These are phyloP conservation scores for Himalopsyche japonica DNA, from an alignment of 2,888 invertebrate genomes.

Conservation along the genomic window DNA sequence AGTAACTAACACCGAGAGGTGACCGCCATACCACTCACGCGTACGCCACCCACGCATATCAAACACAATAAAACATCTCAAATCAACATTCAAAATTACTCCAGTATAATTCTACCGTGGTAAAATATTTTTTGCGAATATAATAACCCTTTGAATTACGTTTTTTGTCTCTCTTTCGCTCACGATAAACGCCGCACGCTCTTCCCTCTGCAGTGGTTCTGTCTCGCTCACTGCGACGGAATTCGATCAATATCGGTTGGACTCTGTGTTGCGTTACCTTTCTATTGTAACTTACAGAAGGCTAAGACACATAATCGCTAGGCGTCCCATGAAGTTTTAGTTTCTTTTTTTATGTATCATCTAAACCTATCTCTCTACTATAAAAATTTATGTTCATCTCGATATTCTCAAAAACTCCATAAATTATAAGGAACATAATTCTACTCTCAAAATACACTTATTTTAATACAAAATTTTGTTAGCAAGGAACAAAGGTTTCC, in stretches of 20 bases:
- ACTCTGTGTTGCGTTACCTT: constrained; percentile 31
- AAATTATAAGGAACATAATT: background rate
- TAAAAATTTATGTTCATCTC: background rate
- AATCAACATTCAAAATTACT: background rate
- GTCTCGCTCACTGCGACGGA: constrained; percentile 27
- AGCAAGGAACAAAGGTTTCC: no score
- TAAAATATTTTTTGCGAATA: background rate
- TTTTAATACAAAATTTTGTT: background rate
- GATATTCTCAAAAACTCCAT: background rate
- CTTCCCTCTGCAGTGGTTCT: background rate
- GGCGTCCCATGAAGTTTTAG: background rate
- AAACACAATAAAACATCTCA: background rate
- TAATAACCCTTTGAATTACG: background rate
- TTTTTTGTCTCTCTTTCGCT: background rate
- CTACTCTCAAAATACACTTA: background rate
- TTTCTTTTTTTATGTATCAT: background rate
- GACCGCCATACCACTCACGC: background rate
- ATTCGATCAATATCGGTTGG: constrained; percentile 35
- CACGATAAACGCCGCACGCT: background rate
- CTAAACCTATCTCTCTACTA: background rate
- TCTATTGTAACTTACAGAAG: constrained; percentile 17
- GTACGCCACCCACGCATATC: background rate
- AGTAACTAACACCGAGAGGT: background rate
- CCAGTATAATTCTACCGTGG: background rate
- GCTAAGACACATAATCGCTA: constrained; percentile 10